These are phyloP conservation scores for Ceraclea dissimilis DNA, from an alignment of 2,888 invertebrate species.

Conservation along the genomic window DNA sequence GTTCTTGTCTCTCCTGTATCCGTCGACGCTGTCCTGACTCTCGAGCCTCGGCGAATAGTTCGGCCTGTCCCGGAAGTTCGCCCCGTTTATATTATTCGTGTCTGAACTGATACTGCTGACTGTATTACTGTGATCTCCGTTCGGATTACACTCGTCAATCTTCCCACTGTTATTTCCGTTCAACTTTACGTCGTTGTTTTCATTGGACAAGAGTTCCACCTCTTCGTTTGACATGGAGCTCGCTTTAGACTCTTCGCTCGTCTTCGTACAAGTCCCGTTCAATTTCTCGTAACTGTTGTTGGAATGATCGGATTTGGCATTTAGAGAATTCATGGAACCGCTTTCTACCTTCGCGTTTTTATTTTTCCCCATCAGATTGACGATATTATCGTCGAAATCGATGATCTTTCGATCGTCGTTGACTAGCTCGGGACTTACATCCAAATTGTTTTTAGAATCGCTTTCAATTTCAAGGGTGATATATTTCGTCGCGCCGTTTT, in stretches of 20 bases:
- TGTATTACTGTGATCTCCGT: constrained; percentile 19
- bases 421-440: constrained; percentile 17
- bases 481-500: constrained; percentile 4
- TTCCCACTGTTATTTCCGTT: constrained; percentile 12
- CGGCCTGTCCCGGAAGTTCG: constrained; percentile 12
- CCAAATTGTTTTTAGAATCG: background rate
- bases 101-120: constrained; percentile 24
- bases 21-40: constrained; percentile 15
- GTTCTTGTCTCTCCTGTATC: constrained; percentile 18
- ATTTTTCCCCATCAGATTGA: constrained; percentile 10
- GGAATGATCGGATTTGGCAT: constrained; percentile 21
- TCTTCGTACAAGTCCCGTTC: constrained; percentile 21
- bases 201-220: constrained; percentile 16
- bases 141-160: constrained; percentile 11
- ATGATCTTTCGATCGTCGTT: constrained; percentile 19
- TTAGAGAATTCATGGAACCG: constrained; percentile 18
- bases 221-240: constrained; percentile 23
- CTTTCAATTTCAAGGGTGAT: constrained; percentile 12
- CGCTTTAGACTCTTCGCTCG: constrained; percentile 23
- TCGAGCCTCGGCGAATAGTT: constrained; percentile 17
- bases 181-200: constrained; percentile 7
- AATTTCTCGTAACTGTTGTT: constrained; percentile 23
- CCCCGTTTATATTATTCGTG: constrained; percentile 19
- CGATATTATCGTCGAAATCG: constrained; percentile 12
- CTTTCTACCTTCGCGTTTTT: constrained; percentile 14